Evolutionary conservation across 1,140 invertebrate genomes (phyloP).

Genomic region (Leptestheria dahalacensis): DNA sequence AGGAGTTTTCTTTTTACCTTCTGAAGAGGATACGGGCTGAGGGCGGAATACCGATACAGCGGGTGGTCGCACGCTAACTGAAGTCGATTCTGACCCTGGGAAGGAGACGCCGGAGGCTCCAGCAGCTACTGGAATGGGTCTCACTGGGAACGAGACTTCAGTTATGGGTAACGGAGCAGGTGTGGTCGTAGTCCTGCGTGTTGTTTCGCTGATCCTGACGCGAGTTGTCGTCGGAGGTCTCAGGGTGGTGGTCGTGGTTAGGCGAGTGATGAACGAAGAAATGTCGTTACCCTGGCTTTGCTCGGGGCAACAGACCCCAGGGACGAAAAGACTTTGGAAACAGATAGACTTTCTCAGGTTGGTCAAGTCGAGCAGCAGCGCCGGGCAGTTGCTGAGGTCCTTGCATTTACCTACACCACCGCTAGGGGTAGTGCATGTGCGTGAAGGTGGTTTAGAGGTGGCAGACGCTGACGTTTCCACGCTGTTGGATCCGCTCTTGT

Average conservation of each 20-base stretch:
- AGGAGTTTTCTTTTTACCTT: too few relatives aligned
- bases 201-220: background rate
- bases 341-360: constrained; percentile 72
- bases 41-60: background rate
- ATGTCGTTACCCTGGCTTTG: constrained; percentile 23
- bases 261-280: constrained; percentile 29
- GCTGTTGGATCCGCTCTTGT: background rate
- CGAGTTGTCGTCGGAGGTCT: constrained; percentile 21
- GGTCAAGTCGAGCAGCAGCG: constrained; percentile 62
- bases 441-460: constrained; percentile 11
- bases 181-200: constrained; percentile 4
- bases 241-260: constrained; percentile 27
- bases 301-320: constrained; percentile 73
- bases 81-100: background rate
- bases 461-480: background rate
- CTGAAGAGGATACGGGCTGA: background rate
- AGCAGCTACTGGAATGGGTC: background rate
- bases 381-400: constrained; percentile 74
- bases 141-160: background rate
- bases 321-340: constrained; percentile 79
- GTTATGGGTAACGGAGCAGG: background rate
- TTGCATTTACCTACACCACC: constrained; percentile 64
- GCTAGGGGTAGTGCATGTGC: constrained; percentile 60
- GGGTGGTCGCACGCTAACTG: background rate
- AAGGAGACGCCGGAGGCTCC: background rate